Base-by-base conservation (phyloP, 2,888 invertebrate species). In the Andrena marginata region DNA sequence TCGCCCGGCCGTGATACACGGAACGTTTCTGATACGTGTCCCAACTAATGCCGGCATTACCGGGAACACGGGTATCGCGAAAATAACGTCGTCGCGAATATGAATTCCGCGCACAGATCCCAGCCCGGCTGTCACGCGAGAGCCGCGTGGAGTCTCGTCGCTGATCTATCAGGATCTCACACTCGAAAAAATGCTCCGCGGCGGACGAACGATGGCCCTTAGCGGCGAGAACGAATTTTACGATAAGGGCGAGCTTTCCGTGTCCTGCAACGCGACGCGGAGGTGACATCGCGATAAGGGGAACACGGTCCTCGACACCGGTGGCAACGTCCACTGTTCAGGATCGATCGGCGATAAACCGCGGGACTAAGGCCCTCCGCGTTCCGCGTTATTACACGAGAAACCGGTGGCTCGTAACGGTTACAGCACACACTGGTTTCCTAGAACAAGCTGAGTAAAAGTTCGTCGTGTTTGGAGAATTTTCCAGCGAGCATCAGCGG, bases 21-120 rank as follows among this genome's bases (percentile, higher is more conserved):
- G 80, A 81, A 69, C 56, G 75, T 69, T 84, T 84, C 78, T 75
- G 81, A 84, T 85, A 85, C 84, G 85, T 77, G 78, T 71, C 75
- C 72, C 74, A 67, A 64, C 80, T 84, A 82, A 79, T 72, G 84
- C 64, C 80, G 65, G 79, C 80, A 64, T 79, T 72, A 76, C 64
- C 71, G 33, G 42, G 59, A 65, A 78, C 82, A 78, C 70, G 73
- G 42, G 35, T 65, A 73, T 77, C 77, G 65, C 65, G 82, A 67
- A 60, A 82, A 74, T 78, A 83, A 82, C 77, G 62, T 64, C 33
- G 42, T 6, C 33, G 54, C 33, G 42, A 13, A 68, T 49, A 54
- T 49, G 65, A 60, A 79, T 79, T 79, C 79, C 54, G 33, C 6
- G 60, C 72, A 33, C 69, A 56, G 49, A n/a, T 54, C 13, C 20